Conservation (phyloP, 2,113 vertebrate species). For the Mystacornis crossleyi region DNA sequence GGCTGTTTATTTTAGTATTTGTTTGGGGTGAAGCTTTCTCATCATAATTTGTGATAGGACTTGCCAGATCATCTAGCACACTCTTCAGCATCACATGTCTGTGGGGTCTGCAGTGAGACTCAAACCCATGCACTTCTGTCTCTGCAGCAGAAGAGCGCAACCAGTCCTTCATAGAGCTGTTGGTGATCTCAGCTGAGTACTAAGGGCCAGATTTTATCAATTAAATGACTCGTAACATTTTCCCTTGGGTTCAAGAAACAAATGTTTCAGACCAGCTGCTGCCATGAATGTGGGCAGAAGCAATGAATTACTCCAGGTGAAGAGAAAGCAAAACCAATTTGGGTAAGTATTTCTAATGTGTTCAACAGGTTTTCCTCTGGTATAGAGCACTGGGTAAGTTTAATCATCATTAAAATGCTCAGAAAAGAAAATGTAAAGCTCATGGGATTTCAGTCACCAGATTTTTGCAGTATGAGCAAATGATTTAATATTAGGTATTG, state of each 20-base stretch:
- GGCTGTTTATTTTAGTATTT: neutral
- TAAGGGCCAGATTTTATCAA: neutral
- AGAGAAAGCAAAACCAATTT: neutral
- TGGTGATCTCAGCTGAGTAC: neutral
- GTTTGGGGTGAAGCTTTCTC: neutral
- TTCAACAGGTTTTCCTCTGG: neutral
- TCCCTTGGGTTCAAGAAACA: neutral
- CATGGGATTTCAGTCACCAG: neutral
- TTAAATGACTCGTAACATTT: neutral
- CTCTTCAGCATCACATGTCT: fast-evolving
- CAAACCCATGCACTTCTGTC: neutral
- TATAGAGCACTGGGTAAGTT: neutral
- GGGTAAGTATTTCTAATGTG: neutral
- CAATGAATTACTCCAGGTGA: neutral
- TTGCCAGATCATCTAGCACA: neutral
- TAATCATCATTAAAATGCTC: neutral
- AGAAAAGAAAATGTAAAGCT: neutral
- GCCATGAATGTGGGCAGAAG: neutral
- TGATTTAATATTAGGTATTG: neutral
- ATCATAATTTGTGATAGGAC: neutral
- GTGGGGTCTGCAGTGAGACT: neutral
- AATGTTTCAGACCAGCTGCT: neutral
- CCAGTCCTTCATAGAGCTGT: neutral
- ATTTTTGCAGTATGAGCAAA: neutral
- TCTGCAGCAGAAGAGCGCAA: neutral